These are phyloP conservation scores for Homarus gammarus DNA, from an alignment of 2,888 invertebrate genomes.

Conservation along the genomic window DNA sequence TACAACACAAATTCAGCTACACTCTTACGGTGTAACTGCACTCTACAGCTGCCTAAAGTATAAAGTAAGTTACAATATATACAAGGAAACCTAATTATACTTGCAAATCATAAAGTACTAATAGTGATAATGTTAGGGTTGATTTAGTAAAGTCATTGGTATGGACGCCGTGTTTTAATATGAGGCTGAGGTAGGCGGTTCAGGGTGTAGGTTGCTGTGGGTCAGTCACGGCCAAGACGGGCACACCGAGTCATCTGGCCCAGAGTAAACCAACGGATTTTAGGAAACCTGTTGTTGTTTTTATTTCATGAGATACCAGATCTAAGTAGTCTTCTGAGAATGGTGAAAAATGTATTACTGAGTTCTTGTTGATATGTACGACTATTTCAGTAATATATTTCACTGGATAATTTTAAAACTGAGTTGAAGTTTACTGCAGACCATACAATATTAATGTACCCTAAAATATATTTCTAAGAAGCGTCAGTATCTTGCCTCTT, in stretches of 20 bases:
- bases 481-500: too few relatives aligned
- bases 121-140: background rate
- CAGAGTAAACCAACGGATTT: too few relatives aligned
- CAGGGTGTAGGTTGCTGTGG: background rate
- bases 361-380: too few relatives aligned
- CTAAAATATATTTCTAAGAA: too few relatives aligned
- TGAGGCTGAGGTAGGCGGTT: background rate
- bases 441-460: too few relatives aligned
- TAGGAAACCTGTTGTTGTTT: too few relatives aligned
- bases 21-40: background rate
- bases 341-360: too few relatives aligned
- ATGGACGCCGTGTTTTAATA: background rate
- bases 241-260: background rate
- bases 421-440: too few relatives aligned
- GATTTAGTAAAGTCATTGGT: background rate
- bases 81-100: background rate
- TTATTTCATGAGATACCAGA: too few relatives aligned
- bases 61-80: conserved; percentile 2
- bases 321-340: too few relatives aligned
- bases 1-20: conserved; percentile 3
- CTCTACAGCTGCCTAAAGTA: conserved; percentile 32
- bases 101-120: background rate
- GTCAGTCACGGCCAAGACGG: background rate
- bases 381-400: too few relatives aligned
- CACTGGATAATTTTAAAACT: too few relatives aligned